Evolutionary conservation across 2,113 vertebrate genomes (phyloP), one percentile per base, ranked within the genome.

Genomic region (Lycocorax pyrrhopterus): DNA sequence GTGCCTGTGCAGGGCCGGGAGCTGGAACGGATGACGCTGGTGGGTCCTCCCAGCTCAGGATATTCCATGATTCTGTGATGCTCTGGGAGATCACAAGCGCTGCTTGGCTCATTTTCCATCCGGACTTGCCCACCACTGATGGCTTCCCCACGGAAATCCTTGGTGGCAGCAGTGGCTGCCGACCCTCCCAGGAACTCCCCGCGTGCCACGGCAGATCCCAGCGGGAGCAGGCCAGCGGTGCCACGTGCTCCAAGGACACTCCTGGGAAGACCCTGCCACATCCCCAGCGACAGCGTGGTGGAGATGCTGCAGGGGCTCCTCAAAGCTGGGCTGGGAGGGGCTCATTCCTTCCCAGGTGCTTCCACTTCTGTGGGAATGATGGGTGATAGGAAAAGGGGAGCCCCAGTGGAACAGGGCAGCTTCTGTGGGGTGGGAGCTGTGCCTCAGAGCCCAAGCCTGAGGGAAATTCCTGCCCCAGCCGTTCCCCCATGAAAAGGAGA

Each of bases 211-310:
- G n/a, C 0, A 0, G 60, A 77, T 56, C 12, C 64, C 44, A 1
- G 8, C 0, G 4, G 4, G 72, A 73, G 53, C 20, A 25, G 71
- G 19, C 27, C 67, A 32, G 5, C 35, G 14, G 20, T 1, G 2
- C n/a, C n/a, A 3, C 0, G 16, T 6, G n/a, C 49, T 76, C 46
- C 82, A 66, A 51, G 88, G 83, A 30, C 71, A 8, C 22, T 17
- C 30, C 90, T 77, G 77, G 87, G 62, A 82, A 80, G 56, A 29
- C 5, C 2, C 5, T 49, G 75, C 27, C 51, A 12, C 17, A 4
- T 68, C 20, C 52, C 18, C 12, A 73, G 41, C 0, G 47, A 22
- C 30, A 33, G 64, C 0, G 0, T 10, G 52, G 10, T 32, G 14
- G 71, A 35, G 53, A 60, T 2, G 5, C 26, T 12, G 6, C 14